Evolutionary conservation across 2,888 invertebrate genomes (phyloP).

Genomic region (Herminia tarsipennalis): DNA sequence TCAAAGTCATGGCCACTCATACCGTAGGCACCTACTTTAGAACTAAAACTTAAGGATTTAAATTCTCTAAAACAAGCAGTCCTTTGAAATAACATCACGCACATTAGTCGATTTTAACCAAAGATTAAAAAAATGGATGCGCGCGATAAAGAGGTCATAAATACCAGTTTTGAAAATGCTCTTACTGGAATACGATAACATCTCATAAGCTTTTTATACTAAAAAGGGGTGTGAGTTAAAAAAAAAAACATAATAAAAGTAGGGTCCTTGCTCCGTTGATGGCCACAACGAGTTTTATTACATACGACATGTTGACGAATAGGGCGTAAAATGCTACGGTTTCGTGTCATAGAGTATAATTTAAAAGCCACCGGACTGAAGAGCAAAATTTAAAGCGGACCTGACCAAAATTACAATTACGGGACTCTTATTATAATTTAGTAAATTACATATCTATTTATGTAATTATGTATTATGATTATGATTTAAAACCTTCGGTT

Average conservation of each 20-base stretch:
- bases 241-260: conserved; percentile 59
- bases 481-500: no score
- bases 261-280: conserved; percentile 71
- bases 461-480: no score
- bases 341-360: conserved; percentile 53
- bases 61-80: conserved; percentile 23
- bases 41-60: conserved; percentile 18
- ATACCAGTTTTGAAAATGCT: conserved; percentile 63
- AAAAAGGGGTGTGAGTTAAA: conserved; percentile 66
- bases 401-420: no score
- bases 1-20: conserved; percentile 30
- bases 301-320: conserved; percentile 75
- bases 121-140: conserved; percentile 46
- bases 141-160: conserved; percentile 66
- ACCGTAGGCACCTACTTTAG: conserved; percentile 4
- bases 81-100: conserved; percentile 46
- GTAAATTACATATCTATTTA: no score
- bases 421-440: no score
- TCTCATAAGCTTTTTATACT: conserved; percentile 63
- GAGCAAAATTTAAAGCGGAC: no score
- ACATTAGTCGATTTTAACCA: conserved; percentile 41
- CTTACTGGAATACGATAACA: conserved; percentile 65
- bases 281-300: conserved; percentile 74
- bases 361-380: no score
- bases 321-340: conserved; percentile 58